Evolutionary conservation across 2,113 vertebrate genomes (phyloP).

Genomic region (Psittacula cyanocephala): DNA sequence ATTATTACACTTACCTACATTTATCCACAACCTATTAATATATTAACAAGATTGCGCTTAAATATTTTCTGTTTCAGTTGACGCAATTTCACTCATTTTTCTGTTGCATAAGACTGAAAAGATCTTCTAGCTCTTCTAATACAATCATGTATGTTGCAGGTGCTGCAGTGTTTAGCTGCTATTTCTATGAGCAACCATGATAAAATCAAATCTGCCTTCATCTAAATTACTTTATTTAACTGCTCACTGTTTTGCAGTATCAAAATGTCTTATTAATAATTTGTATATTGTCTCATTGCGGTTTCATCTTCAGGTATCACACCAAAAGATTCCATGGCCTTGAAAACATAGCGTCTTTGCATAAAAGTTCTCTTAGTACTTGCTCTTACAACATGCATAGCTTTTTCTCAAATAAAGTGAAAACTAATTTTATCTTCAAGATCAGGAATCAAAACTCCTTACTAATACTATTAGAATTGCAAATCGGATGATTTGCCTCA

Average conservation of each 20-base stretch:
- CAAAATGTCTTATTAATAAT: not conserved
- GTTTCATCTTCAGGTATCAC: not conserved
- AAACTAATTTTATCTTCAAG: not conserved
- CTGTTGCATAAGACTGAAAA: not conserved
- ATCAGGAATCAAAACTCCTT: not conserved
- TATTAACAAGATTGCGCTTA: not conserved
- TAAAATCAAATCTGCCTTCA: not conserved
- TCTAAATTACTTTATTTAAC: not conserved
- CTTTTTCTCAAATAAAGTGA: not conserved
- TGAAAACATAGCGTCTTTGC: not conserved
- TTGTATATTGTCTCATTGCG: not conserved
- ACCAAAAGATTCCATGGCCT: not conserved
- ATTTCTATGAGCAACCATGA: not conserved
- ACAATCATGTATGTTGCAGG: not conserved
- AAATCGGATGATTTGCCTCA: not conserved
- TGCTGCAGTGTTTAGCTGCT: not conserved
- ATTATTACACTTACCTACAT: not conserved
- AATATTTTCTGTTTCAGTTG: not conserved
- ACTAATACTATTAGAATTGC: not conserved
- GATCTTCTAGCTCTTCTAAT: not conserved
- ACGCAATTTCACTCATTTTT: not conserved
- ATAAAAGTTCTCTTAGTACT: not conserved
- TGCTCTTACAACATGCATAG: not conserved
- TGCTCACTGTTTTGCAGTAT: not conserved
- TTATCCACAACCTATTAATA: not conserved